Evolutionary conservation across 2,797 vertebrate species (phyloP).

Genomic region (Pseudochirops cupreus): DNA sequence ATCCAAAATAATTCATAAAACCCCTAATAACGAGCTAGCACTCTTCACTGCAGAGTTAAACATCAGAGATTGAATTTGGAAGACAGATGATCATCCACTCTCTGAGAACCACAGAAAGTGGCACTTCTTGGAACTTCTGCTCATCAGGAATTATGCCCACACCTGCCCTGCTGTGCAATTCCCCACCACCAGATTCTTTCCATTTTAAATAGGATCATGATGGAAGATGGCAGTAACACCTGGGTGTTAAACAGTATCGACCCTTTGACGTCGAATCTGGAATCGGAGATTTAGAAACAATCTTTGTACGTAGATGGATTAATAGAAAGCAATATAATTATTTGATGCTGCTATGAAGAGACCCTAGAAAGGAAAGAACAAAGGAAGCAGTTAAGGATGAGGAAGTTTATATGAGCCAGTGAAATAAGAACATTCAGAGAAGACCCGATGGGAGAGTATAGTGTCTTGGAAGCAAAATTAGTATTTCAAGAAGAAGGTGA

Average conservation of each 20-base stretch:
- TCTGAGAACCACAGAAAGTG: neutral
- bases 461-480: neutral
- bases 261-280: neutral
- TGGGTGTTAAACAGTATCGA: neutral
- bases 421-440: neutral
- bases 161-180: neutral
- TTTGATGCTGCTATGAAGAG: neutral
- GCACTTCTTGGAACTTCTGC: neutral
- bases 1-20: neutral
- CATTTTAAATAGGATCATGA: neutral
- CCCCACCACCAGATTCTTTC: neutral
- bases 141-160: neutral
- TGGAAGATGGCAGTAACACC: neutral
- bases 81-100: neutral
- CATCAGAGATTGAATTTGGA: neutral
- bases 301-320: neutral
- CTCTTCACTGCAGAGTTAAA: neutral
- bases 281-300: neutral
- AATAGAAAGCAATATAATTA: neutral
- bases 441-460: neutral
- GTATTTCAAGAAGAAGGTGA: neutral
- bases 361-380: neutral
- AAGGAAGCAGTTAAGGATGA: neutral
- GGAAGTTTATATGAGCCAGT: neutral
- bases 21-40: neutral